Evolutionary conservation across 2,113 vertebrate genomes (phyloP).

Genomic region (Cervus canadensis): DNA sequence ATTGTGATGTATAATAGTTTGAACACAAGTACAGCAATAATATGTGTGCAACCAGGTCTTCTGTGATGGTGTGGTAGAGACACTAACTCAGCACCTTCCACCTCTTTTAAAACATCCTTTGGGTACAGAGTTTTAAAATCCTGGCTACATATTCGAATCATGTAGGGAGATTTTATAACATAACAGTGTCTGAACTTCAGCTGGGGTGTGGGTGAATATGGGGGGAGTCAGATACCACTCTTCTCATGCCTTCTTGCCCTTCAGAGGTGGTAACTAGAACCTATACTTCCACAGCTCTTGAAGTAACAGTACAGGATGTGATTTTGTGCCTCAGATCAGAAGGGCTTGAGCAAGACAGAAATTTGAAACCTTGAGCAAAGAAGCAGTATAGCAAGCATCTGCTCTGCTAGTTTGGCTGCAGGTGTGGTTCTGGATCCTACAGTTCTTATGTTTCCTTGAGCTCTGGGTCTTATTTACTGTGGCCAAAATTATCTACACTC

Average conservation of each 20-base stretch:
- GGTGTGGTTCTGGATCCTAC: not conserved
- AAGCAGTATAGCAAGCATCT: not conserved
- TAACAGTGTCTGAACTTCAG: not conserved
- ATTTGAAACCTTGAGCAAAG: not conserved
- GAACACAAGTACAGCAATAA: not conserved
- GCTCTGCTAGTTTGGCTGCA: not conserved
- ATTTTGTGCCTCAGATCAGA: not conserved
- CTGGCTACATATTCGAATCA: not conserved
- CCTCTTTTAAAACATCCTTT: not conserved
- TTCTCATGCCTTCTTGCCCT: not conserved
- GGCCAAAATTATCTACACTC: not conserved
- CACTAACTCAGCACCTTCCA: not conserved
- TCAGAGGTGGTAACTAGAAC: not conserved
- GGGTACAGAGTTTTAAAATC: not conserved
- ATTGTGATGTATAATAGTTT: not conserved
- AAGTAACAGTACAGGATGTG: not conserved
- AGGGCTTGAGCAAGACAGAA: not conserved
- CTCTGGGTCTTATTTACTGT: not conserved
- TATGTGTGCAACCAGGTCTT: not conserved
- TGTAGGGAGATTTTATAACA: not conserved
- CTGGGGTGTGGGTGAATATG: accelerated
- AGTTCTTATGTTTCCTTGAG: not conserved
- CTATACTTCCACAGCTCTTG: not conserved
- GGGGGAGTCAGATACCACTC: not conserved
- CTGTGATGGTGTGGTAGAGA: not conserved